phyloP scores from a whole-genome alignment of 2,888 invertebrate genomes.

The Pemphredon lugubris region DNA sequence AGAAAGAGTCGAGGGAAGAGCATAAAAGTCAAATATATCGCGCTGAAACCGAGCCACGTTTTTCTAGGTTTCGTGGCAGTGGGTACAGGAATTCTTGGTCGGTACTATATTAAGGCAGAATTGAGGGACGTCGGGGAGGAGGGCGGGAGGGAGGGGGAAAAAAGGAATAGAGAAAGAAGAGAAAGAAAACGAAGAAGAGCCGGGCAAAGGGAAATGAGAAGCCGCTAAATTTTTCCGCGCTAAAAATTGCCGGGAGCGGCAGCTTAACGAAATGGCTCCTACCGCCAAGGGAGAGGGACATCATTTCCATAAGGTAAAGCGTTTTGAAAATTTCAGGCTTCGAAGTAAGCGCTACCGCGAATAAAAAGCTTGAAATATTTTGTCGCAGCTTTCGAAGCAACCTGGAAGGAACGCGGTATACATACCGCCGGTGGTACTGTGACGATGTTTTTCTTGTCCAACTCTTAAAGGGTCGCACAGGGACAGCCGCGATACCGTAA shows the following conservation, averaged over 20 bases:
- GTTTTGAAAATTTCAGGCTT: conserved; percentile 46
- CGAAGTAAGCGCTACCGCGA: conserved; percentile 10
- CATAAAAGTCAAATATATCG: no score
- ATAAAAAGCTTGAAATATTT: conserved; percentile 48
- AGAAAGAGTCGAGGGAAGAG: no score
- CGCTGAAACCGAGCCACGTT: no score
- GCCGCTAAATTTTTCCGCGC: conserved; percentile 57
- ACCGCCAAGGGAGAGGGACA: conserved; percentile 28
- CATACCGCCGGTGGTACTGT: no score
- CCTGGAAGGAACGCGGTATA: no score
- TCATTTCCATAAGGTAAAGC: conserved; percentile 53
- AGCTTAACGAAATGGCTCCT: conserved; percentile 52
- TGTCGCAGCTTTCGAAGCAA: no score
- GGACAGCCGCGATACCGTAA: no score
- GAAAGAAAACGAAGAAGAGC: not conserved
- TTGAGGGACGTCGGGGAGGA: conserved; percentile 17
- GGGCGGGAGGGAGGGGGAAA: not conserved
- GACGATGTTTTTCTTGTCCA: no score
- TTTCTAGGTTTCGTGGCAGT: no score
- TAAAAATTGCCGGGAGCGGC: conserved; percentile 57
- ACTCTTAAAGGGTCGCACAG: no score
- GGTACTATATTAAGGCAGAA: conserved; percentile 34
- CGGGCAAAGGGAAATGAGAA: conserved; percentile 29
- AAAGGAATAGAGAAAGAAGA: not conserved
- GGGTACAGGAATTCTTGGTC: no score